phyloP scores from a whole-genome alignment of 2,888 invertebrate genomes.

The Hemicrepidius hirtus region DNA sequence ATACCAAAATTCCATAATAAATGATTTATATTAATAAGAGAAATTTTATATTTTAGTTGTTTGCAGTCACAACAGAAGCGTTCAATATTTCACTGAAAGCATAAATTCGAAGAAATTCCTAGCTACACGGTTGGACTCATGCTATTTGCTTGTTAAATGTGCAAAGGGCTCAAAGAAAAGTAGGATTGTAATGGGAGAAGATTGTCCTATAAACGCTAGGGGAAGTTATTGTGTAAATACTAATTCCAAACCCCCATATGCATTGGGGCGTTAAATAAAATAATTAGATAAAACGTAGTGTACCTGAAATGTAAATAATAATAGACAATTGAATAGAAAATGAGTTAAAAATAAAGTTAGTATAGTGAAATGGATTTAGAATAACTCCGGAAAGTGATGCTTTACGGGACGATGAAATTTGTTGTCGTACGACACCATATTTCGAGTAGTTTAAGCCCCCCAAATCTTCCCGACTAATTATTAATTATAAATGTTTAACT shows the following conservation, averaged over 20 bases:
- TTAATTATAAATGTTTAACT: too few species aligned
- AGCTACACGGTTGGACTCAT: constrained; percentile 23
- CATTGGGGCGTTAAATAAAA: constrained; percentile 14
- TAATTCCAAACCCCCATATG: constrained; percentile 36
- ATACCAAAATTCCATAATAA: neutral
- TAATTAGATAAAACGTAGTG: neutral
- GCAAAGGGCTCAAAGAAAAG: constrained; percentile 20
- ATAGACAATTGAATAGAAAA: too few species aligned
- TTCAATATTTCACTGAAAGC: constrained; percentile 42
- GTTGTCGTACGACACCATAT: too few species aligned
- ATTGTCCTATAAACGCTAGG: constrained; percentile 33
- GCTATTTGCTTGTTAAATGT: constrained; percentile 37
- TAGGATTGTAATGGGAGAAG: constrained; percentile 45
- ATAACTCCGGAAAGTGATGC: too few species aligned
- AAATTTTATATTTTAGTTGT: constrained; percentile 37
- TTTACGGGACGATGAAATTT: too few species aligned
- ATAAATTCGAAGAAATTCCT: constrained; percentile 47
- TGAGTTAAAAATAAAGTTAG: too few species aligned
- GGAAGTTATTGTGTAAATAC: constrained; percentile 44
- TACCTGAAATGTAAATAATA: neutral
- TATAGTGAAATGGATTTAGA: too few species aligned
- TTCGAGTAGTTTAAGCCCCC: too few species aligned
- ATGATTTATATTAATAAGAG: neutral
- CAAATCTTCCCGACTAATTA: too few species aligned
- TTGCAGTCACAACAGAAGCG: constrained; percentile 45